Base-by-base conservation (phyloP, 2,888 invertebrate species). In the Leptopilina syphax region DNA sequence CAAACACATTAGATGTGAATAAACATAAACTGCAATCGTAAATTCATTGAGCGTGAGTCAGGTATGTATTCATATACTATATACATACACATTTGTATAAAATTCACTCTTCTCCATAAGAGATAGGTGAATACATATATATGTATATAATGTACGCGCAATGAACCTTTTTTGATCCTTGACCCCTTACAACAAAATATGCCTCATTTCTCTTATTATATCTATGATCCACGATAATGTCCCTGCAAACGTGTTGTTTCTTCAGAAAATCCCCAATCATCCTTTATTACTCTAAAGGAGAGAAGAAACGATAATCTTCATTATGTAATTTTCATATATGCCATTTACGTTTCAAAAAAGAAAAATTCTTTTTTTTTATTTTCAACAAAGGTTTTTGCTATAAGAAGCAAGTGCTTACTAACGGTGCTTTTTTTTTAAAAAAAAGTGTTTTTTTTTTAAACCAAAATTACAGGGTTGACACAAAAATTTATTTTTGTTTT, bases 191-290 rank as follows among this genome's bases (percentile, higher is more conserved):
- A 44, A 54, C 54, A 54, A 70, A 70, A 54, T 50, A 70, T 54
- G 70, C 50, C 70, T 70, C 70, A 70, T 70, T 70, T 70, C 70
- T 70, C 70, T 50, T 50, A 68, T 27, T 50, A 34, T 34, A 50
- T 50, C 27, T 27, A 27, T 27, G 70, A 50, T 54, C 70, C 27
- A 12, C 50, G 70, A 68, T 66, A 66, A 66, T 68, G 50, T 68
- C 27, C 18, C 68, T 70, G 70, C 12, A 44, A 70, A 70, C 70
- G 27, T 70, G 27, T 34, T 70, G 70, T 54, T 70, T 70, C 70
- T 70, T 70, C 13, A 70, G 54, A 70, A 70, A 70, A 70, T 70
- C 70, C 34, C 27, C 27, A 70, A 70, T 70, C 70, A 70, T 70
- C 70, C 47, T 70, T 70, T 27, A 70, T 70, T 70, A 70, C 27